These are phyloP conservation scores for Pteruthius melanotis DNA, from an alignment of 2,113 vertebrate species.

Conservation along the genomic window DNA sequence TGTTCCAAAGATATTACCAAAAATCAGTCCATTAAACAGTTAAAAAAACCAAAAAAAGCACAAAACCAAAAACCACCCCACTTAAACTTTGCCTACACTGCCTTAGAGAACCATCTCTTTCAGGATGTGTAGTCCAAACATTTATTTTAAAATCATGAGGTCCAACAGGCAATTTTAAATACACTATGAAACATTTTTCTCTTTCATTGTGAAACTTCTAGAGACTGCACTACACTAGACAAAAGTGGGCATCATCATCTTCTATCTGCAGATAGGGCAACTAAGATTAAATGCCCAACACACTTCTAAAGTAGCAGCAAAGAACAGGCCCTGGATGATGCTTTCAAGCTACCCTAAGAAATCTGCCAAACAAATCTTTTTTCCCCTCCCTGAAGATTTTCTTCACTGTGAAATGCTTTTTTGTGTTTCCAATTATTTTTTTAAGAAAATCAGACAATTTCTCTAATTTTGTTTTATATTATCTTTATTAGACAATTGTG, in stretches of 20 bases:
- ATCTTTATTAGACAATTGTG: neutral
- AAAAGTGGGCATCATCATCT: neutral
- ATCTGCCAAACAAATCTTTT: neutral
- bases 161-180: neutral
- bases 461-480: neutral
- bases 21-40: neutral
- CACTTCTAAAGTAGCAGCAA: neutral
- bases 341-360: neutral
- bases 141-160: neutral
- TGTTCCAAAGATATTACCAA: neutral
- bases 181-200: neutral
- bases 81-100: neutral
- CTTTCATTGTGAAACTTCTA: neutral
- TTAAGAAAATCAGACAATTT: neutral
- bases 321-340: neutral
- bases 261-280: neutral
- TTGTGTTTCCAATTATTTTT: neutral
- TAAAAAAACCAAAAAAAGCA: neutral
- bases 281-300: neutral
- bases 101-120: neutral
- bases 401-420: neutral
- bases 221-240: neutral
- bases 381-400: neutral
- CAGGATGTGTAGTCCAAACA: neutral
- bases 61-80: rapidly evolving